Conservation (phyloP, 2,888 invertebrate species). For the Falcaria lacertinaria region DNA sequence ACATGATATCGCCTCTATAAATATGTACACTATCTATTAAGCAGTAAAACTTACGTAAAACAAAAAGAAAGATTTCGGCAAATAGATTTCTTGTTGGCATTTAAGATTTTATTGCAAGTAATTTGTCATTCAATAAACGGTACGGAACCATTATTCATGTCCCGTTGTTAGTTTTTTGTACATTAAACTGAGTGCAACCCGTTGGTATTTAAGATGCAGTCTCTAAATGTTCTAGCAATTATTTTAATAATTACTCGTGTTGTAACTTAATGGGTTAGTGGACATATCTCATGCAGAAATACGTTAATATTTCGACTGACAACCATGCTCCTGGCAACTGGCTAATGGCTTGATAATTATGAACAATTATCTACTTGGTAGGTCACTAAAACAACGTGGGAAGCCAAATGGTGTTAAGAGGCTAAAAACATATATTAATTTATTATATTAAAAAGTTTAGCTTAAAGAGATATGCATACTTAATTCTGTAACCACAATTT, state of each 20-base stretch:
- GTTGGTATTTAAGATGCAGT: slow-evolving; percentile 8
- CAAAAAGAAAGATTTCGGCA: not conserved
- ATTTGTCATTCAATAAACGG: not conserved
- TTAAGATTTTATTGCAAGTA: not conserved
- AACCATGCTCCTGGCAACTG: not conserved
- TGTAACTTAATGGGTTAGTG: not conserved
- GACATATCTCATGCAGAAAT: not conserved
- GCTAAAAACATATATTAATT: too few relatives aligned
- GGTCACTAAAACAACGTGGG: not conserved
- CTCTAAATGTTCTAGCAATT: not conserved
- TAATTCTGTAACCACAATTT: too few relatives aligned
- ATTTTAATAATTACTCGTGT: not conserved
- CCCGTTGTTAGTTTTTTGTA: not conserved
- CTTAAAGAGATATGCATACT: too few relatives aligned
- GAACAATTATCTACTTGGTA: not conserved
- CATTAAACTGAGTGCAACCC: slow-evolving; percentile 3
- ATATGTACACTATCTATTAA: too few relatives aligned
- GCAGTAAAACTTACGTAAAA: not conserved
- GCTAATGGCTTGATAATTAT: not conserved
- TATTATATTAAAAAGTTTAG: too few relatives aligned
- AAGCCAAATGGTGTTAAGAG: not conserved
- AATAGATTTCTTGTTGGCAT: not conserved
- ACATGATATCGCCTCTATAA: too few relatives aligned
- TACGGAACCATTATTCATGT: not conserved
- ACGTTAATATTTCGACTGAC: not conserved